These are phyloP conservation scores for Halcyon leucocephala DNA, from an alignment of 2,797 vertebrate genomes.

Conservation along the genomic window DNA sequence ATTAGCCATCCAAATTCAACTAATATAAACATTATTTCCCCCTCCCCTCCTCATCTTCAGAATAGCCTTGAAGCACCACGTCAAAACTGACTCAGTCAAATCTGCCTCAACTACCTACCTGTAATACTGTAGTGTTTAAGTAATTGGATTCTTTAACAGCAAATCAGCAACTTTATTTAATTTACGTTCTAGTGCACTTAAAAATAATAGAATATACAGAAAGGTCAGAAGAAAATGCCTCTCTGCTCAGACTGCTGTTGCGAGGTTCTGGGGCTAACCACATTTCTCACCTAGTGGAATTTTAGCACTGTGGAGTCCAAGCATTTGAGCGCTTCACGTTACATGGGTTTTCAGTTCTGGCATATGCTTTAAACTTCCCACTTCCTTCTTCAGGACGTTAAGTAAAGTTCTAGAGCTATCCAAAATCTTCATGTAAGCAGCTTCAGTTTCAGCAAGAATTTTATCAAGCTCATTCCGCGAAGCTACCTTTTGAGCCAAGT, in stretches of 20 bases:
- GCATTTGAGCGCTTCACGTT: neutral
- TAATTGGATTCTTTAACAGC: neutral
- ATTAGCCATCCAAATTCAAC: neutral
- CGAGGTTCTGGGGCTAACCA: neutral
- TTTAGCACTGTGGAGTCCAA: constrained; percentile 28
- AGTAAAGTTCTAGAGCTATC: constrained; percentile 70
- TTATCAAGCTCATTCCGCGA: constrained; percentile 62
- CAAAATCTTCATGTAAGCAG: constrained; percentile 74
- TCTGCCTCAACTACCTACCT: neutral
- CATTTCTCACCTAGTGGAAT: constrained; percentile 47
- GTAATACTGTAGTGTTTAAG: neutral
- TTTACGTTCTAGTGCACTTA: neutral
- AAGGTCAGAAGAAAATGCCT: neutral
- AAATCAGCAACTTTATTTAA: constrained; percentile 46
- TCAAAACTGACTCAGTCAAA: neutral
- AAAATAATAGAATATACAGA: neutral
- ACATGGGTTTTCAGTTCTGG: constrained; percentile 41
- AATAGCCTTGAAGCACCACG: neutral
- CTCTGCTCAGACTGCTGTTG: neutral
- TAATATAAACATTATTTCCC: neutral
- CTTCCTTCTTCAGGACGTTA: constrained; percentile 67
- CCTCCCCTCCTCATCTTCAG: neutral
- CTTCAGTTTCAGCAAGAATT: constrained; percentile 68
- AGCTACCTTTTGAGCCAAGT: constrained; percentile 49
- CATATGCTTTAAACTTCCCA: constrained; percentile 47